These are phyloP conservation scores for Frankliniella fusca DNA, from an alignment of 2,888 invertebrate species.

Conservation along the genomic window DNA sequence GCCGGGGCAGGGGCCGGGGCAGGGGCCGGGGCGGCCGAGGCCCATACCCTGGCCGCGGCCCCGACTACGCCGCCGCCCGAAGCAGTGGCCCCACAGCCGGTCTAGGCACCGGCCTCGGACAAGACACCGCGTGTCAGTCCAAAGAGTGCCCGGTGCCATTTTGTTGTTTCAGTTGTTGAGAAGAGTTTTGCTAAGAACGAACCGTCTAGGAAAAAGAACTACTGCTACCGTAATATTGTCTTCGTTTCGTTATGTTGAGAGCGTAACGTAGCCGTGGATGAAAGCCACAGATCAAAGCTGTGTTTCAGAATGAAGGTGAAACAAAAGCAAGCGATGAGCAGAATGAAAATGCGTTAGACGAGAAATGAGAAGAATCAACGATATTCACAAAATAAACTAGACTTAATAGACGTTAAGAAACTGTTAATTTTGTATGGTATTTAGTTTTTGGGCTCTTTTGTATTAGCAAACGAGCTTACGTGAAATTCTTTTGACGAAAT, in stretches of 20 bases:
- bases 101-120: neutral
- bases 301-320: neutral
- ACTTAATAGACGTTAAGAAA: conserved; percentile 20
- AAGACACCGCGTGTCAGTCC: neutral
- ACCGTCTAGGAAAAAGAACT: conserved; percentile 15
- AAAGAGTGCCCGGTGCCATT: neutral
- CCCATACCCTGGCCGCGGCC: conserved; percentile 39
- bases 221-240: conserved; percentile 5
- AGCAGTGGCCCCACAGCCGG: conserved; percentile 33
- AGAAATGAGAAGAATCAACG: conserved; percentile 6
- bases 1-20: conserved; percentile 43
- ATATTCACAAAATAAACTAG: conserved; percentile 1
- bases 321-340: neutral
- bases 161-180: neutral
- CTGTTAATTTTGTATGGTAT: conserved; percentile 25
- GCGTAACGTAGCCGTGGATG: neutral
- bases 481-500: neutral
- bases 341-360: neutral
- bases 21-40: conserved; percentile 40
- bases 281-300: neutral
- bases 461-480: neutral
- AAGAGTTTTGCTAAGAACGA: neutral
- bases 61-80: conserved; percentile 33
- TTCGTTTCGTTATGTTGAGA: neutral
- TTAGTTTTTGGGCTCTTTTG: conserved; percentile 6